Conservation (phyloP, 2,888 invertebrate species). For the Chrysina gloriosa region DNA sequence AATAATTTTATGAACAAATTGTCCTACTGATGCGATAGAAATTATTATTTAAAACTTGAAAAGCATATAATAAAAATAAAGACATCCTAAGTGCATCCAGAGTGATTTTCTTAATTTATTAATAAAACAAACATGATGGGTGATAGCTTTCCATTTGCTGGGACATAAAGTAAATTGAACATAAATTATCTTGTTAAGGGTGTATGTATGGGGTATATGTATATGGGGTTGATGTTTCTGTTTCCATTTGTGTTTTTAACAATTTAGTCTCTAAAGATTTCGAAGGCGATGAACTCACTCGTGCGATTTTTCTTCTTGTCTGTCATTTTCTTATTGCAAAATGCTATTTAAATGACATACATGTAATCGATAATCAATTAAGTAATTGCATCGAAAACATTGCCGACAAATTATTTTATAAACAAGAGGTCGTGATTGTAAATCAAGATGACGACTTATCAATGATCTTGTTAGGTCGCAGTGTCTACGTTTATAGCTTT, state of each 20-base stretch:
- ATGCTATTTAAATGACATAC: no score
- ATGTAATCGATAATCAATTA: no score
- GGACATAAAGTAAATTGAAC: neutral
- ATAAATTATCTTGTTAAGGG: neutral
- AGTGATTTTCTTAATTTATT: neutral
- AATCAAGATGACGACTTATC: neutral
- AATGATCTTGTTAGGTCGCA: neutral
- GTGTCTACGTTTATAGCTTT: neutral
- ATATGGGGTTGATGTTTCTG: no score
- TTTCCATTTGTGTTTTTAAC: no score
- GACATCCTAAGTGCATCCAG: constrained; percentile 2
- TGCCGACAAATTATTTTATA: neutral
- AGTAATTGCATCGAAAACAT: neutral
- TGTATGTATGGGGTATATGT: neutral
- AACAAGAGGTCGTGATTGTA: neutral
- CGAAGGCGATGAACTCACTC: no score
- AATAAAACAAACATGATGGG: neutral
- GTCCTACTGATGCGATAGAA: no score
- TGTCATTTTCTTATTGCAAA: no score
- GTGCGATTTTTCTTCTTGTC: no score
- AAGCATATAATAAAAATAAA: neutral
- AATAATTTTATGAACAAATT: no score
- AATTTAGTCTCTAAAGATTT: no score
- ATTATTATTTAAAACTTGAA: no score
- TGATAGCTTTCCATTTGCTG: neutral